These are phyloP conservation scores for Sarcophaga peregrina DNA, from an alignment of 1,140 invertebrate genomes.

Conservation along the genomic window DNA sequence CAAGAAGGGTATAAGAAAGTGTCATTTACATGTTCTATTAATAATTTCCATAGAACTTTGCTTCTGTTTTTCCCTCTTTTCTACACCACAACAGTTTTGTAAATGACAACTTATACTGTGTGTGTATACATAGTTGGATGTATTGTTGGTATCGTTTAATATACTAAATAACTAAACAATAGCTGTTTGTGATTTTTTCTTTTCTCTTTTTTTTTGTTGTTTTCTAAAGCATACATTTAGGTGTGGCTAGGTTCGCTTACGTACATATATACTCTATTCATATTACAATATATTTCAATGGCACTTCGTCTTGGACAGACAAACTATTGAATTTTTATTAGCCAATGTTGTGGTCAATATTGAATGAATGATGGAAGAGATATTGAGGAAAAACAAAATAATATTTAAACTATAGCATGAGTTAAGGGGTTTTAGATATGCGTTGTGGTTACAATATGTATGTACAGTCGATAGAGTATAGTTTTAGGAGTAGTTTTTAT, in stretches of 20 bases:
- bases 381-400: not conserved
- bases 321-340: slow-evolving; percentile 17
- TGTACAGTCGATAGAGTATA: not conserved
- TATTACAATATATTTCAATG: not conserved
- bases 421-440: not conserved
- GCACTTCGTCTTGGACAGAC: not conserved
- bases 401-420: not conserved
- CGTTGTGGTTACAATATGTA: not conserved
- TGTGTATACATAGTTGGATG: not conserved
- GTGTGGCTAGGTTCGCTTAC: not conserved
- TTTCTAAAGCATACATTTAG: slow-evolving; percentile 6
- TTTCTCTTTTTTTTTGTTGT: not conserved
- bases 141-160: slow-evolving; percentile 3
- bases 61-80: not conserved
- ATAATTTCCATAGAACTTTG: not conserved
- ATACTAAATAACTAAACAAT: not conserved
- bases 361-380: not conserved
- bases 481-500: not conserved
- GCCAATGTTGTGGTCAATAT: slow-evolving; percentile 24
- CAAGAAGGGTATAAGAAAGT: too few species aligned
- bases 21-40: not conserved
- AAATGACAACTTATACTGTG: not conserved
- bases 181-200: not conserved
- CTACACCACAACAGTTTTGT: not conserved
- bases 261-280: not conserved